phyloP scores from a whole-genome alignment of 2,888 invertebrate species.

The Latrodectus elegans region DNA sequence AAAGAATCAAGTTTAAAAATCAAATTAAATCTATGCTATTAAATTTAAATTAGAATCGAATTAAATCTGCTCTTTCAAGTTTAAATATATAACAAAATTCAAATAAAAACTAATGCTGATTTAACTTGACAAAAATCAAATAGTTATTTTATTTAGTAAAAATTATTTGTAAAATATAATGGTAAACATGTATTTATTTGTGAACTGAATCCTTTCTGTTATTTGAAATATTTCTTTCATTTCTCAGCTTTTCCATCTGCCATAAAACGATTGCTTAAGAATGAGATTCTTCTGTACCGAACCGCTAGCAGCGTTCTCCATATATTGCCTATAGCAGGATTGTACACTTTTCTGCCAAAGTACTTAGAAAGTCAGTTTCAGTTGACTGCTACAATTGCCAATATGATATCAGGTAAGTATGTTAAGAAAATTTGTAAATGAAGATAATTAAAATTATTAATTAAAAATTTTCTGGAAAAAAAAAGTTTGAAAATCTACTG shows the following conservation, averaged over 20 bases:
- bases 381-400: slow-evolving; percentile 89
- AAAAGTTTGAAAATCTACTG: too few species aligned
- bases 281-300: slow-evolving; percentile 92
- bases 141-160: too few species aligned
- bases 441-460: not conserved
- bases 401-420: slow-evolving; percentile 86
- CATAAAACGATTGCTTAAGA: slow-evolving; percentile 86
- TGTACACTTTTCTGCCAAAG: slow-evolving; percentile 94
- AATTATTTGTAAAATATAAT: too few species aligned
- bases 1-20: too few species aligned
- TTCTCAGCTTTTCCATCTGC: slow-evolving; percentile 83
- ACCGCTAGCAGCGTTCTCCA: slow-evolving; percentile 93
- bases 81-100: too few species aligned
- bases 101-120: too few species aligned
- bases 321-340: slow-evolving; percentile 90
- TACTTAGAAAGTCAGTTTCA: slow-evolving; percentile 94
- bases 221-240: not conserved
- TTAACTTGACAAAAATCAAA: too few species aligned
- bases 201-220: too few species aligned
- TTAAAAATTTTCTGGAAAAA: not conserved
- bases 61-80: too few species aligned
- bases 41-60: too few species aligned
- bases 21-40: too few species aligned
- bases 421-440: not conserved
- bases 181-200: too few species aligned